These are phyloP conservation scores for Drosophila tsacasi DNA, from an alignment of 1,140 invertebrate genomes.

Conservation along the genomic window DNA sequence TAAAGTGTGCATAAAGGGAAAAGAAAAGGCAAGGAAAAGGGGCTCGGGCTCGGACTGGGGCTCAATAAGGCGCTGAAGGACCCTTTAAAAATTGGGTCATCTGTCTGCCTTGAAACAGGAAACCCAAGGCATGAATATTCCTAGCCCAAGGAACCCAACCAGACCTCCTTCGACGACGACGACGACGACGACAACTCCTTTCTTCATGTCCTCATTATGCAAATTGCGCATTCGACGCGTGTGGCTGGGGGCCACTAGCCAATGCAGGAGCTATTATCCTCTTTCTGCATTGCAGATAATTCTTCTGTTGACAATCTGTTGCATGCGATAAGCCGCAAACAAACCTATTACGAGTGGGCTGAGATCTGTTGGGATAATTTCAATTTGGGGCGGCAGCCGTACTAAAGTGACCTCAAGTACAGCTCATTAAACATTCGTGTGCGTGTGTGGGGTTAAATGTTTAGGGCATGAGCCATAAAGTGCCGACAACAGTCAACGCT, in stretches of 20 bases:
- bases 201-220: conserved; percentile 62
- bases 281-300: conserved; percentile 33
- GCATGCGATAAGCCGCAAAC: conserved; percentile 55
- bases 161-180: conserved; percentile 6
- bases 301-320: conserved; percentile 69
- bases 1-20: conserved; percentile 33
- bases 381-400: conserved; percentile 16
- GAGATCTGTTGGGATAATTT: conserved; percentile 22
- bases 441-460: background rate
- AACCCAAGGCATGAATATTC: conserved; percentile 17
- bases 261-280: conserved; percentile 49
- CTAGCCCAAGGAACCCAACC: conserved; percentile 10
- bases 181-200: conserved; percentile 4
- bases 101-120: conserved; percentile 25
- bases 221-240: conserved; percentile 76
- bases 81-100: conserved; percentile 68
- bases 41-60: conserved; percentile 28
- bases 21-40: conserved; percentile 1
- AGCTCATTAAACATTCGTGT: conserved; percentile 24
- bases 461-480: conserved; percentile 30
- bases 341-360: conserved; percentile 32
- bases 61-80: conserved; percentile 31
- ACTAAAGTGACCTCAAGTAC: conserved; percentile 19
- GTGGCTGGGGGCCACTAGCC: conserved; percentile 16
- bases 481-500: conserved; percentile 44